Evolutionary conservation across 2,888 invertebrate species (phyloP).

Genomic region (Amphipoea oculea): DNA sequence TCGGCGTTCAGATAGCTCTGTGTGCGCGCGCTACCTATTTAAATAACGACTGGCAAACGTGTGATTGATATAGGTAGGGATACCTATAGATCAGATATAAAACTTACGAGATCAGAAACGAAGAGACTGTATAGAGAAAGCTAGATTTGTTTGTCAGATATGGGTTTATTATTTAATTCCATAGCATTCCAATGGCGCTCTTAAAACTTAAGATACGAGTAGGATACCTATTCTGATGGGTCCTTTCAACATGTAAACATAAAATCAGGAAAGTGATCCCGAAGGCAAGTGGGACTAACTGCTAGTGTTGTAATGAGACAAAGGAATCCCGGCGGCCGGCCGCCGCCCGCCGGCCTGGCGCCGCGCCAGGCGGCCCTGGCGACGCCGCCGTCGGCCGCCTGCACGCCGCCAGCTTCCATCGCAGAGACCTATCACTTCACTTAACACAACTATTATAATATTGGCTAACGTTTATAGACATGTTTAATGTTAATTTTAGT

Average conservation of each 20-base stretch:
- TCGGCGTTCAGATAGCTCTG: conserved; percentile 54
- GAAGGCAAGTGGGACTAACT: conserved; percentile 66
- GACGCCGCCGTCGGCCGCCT: conserved; percentile 87
- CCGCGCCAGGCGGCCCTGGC: conserved; percentile 90
- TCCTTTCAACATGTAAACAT: conserved; percentile 15
- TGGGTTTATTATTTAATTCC: not conserved
- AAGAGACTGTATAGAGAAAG: conserved; percentile 12
- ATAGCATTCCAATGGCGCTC: not conserved
- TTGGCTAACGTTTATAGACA: conserved; percentile 30
- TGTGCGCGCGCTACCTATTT: conserved; percentile 57
- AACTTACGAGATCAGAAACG: conserved; percentile 13
- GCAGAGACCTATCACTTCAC: conserved; percentile 66
- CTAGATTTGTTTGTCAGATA: not conserved
- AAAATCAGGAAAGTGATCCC: conserved; percentile 46
- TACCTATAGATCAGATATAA: conserved; percentile 16
- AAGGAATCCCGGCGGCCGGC: conserved; percentile 89
- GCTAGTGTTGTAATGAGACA: conserved; percentile 86
- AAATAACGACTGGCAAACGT: conserved; percentile 57
- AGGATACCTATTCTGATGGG: not conserved
- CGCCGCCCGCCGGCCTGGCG: conserved; percentile 90
- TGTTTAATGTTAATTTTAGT: conserved; percentile 6
- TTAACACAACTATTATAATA: conserved; percentile 42
- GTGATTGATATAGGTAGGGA: conserved; percentile 40
- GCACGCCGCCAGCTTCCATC: conserved; percentile 79
- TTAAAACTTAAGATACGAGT: not conserved